Evolutionary conservation across 2,888 invertebrate species (phyloP).

Genomic region (Nephrocerus scutellatus): DNA sequence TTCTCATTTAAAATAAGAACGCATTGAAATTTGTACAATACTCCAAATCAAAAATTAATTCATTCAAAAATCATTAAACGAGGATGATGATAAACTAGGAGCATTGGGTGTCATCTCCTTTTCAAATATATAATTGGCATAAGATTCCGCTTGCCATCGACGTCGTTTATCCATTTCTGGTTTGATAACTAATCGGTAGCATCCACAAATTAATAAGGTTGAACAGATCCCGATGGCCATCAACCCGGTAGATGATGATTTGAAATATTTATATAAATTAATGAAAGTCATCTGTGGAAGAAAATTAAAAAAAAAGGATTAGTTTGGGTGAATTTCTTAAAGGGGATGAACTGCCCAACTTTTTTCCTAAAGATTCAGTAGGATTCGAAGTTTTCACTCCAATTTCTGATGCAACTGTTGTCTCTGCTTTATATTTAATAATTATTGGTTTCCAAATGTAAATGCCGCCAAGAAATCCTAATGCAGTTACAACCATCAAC

Average conservation of each 20-base stretch:
- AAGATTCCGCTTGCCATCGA: constrained; percentile 36
- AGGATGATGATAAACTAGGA: too few relatives aligned
- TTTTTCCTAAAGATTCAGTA: constrained; percentile 8
- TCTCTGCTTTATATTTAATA: constrained; percentile 23
- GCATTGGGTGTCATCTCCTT: too few relatives aligned
- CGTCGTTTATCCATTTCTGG: constrained; percentile 32
- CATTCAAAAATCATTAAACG: too few relatives aligned
- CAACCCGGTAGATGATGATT: constrained; percentile 33
- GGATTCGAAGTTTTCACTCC: not conserved
- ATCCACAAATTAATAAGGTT: constrained; percentile 27
- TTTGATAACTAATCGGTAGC: constrained; percentile 33
- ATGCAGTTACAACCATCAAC: constrained; percentile 41
- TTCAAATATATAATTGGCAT: constrained; percentile 41
- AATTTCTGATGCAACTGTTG: not conserved
- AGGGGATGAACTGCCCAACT: constrained; percentile 3
- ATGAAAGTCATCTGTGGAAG: constrained; percentile 43
- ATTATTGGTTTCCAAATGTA: constrained; percentile 49
- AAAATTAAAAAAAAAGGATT: too few relatives aligned
- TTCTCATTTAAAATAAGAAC: too few relatives aligned
- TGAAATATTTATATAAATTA: constrained; percentile 29
- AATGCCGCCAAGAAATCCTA: constrained; percentile 43
- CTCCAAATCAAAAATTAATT: too few relatives aligned
- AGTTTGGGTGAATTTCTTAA: not conserved
- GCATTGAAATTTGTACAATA: too few relatives aligned
- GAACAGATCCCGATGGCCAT: constrained; percentile 36